Conservation (phyloP, 2,888 invertebrate species). For the Venusia cambrica region DNA sequence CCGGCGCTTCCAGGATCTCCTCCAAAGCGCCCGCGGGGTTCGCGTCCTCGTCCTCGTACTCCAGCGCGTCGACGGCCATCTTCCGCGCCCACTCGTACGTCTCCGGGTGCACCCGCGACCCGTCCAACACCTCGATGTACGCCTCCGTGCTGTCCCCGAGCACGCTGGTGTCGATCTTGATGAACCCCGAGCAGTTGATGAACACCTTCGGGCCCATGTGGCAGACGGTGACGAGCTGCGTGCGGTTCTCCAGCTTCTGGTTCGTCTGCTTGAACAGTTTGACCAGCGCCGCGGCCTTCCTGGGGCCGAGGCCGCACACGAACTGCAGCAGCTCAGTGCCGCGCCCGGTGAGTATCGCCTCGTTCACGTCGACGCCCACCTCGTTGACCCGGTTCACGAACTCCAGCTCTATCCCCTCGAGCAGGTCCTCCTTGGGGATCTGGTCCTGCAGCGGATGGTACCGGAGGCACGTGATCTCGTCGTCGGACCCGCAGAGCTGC, state of each 20-base stretch:
- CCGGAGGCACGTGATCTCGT: conserved; percentile 96
- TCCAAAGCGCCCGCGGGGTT: conserved; percentile 98
- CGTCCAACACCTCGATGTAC: conserved; percentile 97
- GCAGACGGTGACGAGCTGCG: conserved; percentile 96
- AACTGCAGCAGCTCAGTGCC: conserved; percentile 96
- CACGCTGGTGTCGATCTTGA: conserved; percentile 98
- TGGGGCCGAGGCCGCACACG: conserved; percentile 96
- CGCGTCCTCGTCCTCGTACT: conserved; percentile 98
- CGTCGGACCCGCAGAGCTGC: conserved; percentile 96
- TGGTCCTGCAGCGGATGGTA: conserved; percentile 94
- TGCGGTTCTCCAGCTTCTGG: conserved; percentile 95
- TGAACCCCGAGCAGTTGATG: conserved; percentile 99
- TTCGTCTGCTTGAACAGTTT: conserved; percentile 95
- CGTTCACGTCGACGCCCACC: conserved; percentile 98
- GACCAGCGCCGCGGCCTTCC: conserved; percentile 94
- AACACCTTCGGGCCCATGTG: conserved; percentile 99
- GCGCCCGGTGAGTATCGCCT: conserved; percentile 93
- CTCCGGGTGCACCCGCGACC: conserved; percentile 98
- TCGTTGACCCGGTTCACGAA: conserved; percentile 98
- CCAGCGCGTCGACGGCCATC: conserved; percentile 99
- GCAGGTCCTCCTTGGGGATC: conserved; percentile 90
- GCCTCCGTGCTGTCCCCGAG: conserved; percentile 96
- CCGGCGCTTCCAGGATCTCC: conserved; percentile 97
- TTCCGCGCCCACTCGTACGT: conserved; percentile 99
- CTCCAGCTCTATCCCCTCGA: conserved; percentile 92